phyloP scores from a whole-genome alignment of 2,113 vertebrate species.

The Nothoprocta pentlandii region DNA sequence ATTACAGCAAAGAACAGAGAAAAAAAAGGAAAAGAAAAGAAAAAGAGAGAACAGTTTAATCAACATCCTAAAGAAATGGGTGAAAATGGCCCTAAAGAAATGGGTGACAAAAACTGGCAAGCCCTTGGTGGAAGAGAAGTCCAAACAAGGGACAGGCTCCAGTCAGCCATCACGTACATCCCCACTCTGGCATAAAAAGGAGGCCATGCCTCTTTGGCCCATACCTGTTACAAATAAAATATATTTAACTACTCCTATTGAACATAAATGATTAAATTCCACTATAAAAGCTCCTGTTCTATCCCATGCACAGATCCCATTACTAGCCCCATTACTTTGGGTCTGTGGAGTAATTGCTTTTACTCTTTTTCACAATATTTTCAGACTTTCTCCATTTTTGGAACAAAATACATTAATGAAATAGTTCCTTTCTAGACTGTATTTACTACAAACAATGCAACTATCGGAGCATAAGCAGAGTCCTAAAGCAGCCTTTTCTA shows the following conservation, averaged over 20 bases:
- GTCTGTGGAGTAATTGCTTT: not conserved
- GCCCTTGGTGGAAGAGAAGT: not conserved
- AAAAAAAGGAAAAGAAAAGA: not conserved
- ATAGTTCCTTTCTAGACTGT: not conserved
- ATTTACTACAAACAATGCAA: not conserved
- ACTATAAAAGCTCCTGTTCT: not conserved
- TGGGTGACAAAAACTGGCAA: not conserved
- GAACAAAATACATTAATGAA: not conserved
- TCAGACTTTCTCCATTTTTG: not conserved
- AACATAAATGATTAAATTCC: not conserved
- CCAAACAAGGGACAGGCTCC: too few relatives aligned
- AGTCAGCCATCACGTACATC: too few relatives aligned
- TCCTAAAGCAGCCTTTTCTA: not conserved
- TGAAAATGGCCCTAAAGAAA: fast-evolving
- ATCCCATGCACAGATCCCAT: not conserved
- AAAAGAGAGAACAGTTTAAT: not conserved
- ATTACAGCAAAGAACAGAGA: not conserved
- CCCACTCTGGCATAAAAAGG: not conserved
- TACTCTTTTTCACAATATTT: not conserved
- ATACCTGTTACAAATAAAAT: not conserved
- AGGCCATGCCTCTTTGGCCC: not conserved
- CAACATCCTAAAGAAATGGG: not conserved
- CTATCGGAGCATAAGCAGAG: not conserved
- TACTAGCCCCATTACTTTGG: not conserved
- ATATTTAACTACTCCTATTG: not conserved